Percentiles rank a stretch among this genome's conserved stretches.
Evolutionary conservation across 1,140 invertebrate species (phyloP).

Genomic region (Hyposmocoma kahamanoa): DNA sequence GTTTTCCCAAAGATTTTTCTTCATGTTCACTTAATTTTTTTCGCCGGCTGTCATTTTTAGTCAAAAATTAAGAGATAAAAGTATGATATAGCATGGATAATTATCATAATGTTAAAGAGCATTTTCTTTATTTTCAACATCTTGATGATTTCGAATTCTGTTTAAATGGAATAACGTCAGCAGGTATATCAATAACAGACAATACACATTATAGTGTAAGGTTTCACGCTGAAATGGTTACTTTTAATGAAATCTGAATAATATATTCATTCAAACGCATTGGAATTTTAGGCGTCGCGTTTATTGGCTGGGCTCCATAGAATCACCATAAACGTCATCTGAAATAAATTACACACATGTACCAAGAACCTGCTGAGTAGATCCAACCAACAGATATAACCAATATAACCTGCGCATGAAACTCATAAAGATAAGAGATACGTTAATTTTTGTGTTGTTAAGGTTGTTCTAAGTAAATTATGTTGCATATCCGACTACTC

Average conservation of each 20-base stretch:
- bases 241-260: slow-evolving; percentile 22
- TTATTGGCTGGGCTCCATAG: slow-evolving; percentile 47
- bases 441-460: slow-evolving; percentile 42
- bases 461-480: slow-evolving; percentile 23
- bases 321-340: slow-evolving; percentile 57
- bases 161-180: no score
- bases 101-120: no score
- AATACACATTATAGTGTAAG: no score
- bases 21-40: no score
- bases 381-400: slow-evolving; percentile 20
- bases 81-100: no score
- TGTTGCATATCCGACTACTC: slow-evolving; percentile 9
- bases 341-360: slow-evolving; percentile 41
- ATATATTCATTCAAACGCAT: slow-evolving; percentile 31
- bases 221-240: neutral
- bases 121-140: no score
- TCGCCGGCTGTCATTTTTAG: no score
- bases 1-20: no score
- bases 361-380: slow-evolving; percentile 10
- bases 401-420: slow-evolving; percentile 15
- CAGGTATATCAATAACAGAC: no score
- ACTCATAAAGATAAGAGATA: slow-evolving; percentile 38
- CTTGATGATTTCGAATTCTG: no score
- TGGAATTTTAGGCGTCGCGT: slow-evolving; percentile 31
- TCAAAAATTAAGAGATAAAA: no score